These are phyloP conservation scores for Drosophila testacea DNA, from an alignment of 2,888 invertebrate genomes.

Conservation along the genomic window DNA sequence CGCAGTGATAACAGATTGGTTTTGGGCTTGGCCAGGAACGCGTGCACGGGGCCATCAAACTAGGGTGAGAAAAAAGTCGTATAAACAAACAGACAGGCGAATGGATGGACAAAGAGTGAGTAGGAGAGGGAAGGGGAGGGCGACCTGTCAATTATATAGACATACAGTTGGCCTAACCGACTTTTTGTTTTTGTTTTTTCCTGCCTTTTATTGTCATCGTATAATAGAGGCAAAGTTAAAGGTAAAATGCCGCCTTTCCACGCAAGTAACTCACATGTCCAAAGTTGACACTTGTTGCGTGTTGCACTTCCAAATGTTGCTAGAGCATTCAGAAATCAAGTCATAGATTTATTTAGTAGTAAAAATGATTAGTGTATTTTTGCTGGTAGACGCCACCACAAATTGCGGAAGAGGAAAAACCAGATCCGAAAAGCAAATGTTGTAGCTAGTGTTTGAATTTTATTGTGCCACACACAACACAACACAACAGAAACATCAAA, in stretches of 20 bases:
- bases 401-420: constrained; percentile 49
- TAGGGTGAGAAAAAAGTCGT: constrained; percentile 76
- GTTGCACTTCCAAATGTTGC: constrained; percentile 46
- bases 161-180: constrained; percentile 73
- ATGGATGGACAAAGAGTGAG: neutral
- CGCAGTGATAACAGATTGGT: constrained; percentile 73
- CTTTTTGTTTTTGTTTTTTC: constrained; percentile 34
- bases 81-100: constrained; percentile 69
- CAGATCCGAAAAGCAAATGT: constrained; percentile 34
- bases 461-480: constrained; percentile 55
- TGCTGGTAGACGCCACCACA: constrained; percentile 59
- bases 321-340: neutral
- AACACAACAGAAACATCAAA: constrained; percentile 58
- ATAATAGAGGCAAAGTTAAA: constrained; percentile 65
- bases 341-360: neutral
- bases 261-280: constrained; percentile 53
- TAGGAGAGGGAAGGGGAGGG: neutral
- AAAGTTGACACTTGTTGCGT: constrained; percentile 78
- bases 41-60: constrained; percentile 57
- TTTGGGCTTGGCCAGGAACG: constrained; percentile 51
- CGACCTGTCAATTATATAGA: constrained; percentile 60
- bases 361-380: constrained; percentile 18
- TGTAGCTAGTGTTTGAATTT: constrained; percentile 33
- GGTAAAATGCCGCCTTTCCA: constrained; percentile 55
- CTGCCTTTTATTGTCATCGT: constrained; percentile 69